A percentile compares a stretch with the other conserved stretches of the same genome.
phyloP scores from a whole-genome alignment of 2,113 vertebrate species.

The Sorex fumeus region DNA sequence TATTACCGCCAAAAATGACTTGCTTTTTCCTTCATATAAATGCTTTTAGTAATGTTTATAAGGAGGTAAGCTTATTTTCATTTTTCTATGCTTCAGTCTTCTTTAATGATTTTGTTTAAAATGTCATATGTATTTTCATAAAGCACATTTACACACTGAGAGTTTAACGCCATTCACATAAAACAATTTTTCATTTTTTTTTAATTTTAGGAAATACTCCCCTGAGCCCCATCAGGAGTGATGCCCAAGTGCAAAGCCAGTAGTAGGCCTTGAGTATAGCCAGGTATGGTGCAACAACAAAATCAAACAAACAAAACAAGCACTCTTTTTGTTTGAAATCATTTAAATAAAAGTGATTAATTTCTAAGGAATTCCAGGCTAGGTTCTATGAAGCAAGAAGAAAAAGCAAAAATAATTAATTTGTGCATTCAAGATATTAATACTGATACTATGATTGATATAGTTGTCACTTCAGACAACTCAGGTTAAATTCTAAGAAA shows the following conservation, averaged over 20 bases:
- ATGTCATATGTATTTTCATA: constrained; percentile 77
- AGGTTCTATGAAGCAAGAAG: not conserved
- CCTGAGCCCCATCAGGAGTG: too few species aligned
- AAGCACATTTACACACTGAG: constrained; percentile 5
- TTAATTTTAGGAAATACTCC: too few species aligned
- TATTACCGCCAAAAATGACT: constrained; percentile 26
- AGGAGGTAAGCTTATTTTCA: not conserved
- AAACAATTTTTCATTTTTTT: not conserved
- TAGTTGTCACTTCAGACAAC: not conserved
- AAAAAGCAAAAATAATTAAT: not conserved
- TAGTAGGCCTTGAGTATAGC: too few species aligned
- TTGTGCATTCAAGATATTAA: not conserved
- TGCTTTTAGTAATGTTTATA: not conserved
- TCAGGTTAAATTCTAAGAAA: not conserved
- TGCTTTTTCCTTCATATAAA: constrained; percentile 5
- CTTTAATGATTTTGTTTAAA: constrained; percentile 58
- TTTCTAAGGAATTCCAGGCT: too few species aligned
- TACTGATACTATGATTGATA: not conserved
- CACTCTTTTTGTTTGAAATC: too few species aligned
- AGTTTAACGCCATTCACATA: constrained; percentile 30
- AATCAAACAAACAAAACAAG: too few species aligned
- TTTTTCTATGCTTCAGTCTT: too few species aligned
- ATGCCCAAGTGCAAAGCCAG: too few species aligned
- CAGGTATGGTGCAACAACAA: too few species aligned
- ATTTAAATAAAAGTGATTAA: too few species aligned